These are phyloP conservation scores for Anoplophora glabripennis DNA, from an alignment of 1,140 invertebrate genomes.

Conservation along the genomic window DNA sequence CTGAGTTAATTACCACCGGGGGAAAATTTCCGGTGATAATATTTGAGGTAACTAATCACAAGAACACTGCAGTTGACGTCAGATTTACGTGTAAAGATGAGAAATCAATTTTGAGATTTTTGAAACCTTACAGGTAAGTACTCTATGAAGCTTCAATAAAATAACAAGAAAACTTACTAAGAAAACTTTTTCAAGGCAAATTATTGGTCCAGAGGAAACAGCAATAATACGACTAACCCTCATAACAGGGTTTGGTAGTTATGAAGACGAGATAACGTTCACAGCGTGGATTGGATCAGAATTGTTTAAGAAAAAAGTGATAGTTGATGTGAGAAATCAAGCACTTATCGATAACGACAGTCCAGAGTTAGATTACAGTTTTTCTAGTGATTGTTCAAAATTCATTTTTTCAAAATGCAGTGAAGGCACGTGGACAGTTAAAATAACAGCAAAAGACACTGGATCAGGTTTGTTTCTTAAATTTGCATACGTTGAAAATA, in stretches of 20 bases:
- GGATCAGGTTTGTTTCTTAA: conserved; percentile 47
- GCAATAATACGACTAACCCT: conserved; percentile 27
- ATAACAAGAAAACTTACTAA: background rate
- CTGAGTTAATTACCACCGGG: background rate
- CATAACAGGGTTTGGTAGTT: conserved; percentile 17
- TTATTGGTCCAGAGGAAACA: conserved; percentile 28
- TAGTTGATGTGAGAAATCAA: conserved; percentile 44
- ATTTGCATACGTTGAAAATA: background rate
- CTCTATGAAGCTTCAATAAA: background rate
- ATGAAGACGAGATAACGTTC: conserved; percentile 48
- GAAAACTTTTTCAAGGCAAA: conserved; percentile 11
- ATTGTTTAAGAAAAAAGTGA: conserved; percentile 47
- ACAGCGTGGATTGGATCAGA: conserved; percentile 38
- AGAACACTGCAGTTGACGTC: background rate
- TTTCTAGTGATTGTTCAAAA: conserved; percentile 53
- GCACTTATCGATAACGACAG: conserved; percentile 40
- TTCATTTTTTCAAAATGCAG: conserved; percentile 47
- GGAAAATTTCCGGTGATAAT: conserved; percentile 2
- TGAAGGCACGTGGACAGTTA: conserved; percentile 52
- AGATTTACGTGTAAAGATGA: conserved; percentile 11
- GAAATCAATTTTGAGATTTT: conserved; percentile 1
- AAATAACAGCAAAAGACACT: conserved; percentile 50
- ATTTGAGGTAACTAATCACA: conserved; percentile 15
- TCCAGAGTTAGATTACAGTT: conserved; percentile 50
- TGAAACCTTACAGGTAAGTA: conserved; percentile 8